Evolutionary conservation across 2,888 invertebrate genomes (phyloP).

Genomic region (Poecilus cupreus): DNA sequence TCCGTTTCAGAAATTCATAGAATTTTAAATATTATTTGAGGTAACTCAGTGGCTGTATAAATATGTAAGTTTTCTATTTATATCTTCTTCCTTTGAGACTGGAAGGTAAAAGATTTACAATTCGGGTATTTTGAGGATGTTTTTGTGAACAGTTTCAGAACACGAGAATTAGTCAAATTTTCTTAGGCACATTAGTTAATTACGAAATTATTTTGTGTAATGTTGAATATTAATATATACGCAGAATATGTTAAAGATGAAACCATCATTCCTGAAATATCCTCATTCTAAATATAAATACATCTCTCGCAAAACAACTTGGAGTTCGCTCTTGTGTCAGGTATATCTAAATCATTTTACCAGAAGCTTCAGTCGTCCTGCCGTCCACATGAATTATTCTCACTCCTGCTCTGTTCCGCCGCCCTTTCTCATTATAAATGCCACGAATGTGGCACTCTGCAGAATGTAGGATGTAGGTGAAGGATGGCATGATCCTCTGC

Average conservation of each 20-base stretch:
- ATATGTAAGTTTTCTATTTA: too few relatives aligned
- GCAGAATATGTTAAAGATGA: too few relatives aligned
- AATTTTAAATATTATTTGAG: constrained; percentile 22
- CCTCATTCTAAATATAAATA: neutral
- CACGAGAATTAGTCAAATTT: too few relatives aligned
- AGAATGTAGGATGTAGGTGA: constrained; percentile 5
- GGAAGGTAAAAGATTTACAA: too few relatives aligned
- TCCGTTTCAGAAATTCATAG: neutral
- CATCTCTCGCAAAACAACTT: neutral
- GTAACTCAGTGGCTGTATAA: too few relatives aligned
- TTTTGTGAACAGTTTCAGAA: too few relatives aligned
- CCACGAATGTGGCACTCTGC: neutral
- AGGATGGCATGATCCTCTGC: neutral
- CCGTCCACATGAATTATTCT: constrained; percentile 1
- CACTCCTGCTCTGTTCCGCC: neutral
- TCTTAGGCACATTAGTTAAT: too few relatives aligned
- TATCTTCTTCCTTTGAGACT: too few relatives aligned
- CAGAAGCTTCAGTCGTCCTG: neutral
- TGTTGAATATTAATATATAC: too few relatives aligned
- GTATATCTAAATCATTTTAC: neutral
- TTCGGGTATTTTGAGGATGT: too few relatives aligned
- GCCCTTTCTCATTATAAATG: constrained; percentile 2
- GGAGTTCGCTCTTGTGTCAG: neutral
- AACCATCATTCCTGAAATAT: neutral
- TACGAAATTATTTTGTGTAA: too few relatives aligned